phyloP scores from a whole-genome alignment of 2,797 vertebrate species.

The Acropternis orthonyx region DNA sequence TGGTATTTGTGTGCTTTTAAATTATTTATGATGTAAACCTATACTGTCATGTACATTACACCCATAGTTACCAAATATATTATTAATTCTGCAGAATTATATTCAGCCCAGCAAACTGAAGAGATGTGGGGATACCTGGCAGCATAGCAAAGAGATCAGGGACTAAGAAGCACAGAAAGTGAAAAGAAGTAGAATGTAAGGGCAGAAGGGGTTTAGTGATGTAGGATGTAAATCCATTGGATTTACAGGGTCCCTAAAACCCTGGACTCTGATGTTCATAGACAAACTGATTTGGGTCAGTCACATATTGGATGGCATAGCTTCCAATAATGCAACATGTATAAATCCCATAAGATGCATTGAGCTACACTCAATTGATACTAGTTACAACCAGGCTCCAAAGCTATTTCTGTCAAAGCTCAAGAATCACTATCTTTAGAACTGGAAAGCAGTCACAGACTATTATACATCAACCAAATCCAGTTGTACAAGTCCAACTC shows the following conservation, averaged over 20 bases:
- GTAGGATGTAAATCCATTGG: background rate
- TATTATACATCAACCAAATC: background rate
- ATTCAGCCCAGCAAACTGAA: background rate
- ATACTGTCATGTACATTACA: background rate
- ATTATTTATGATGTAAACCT: background rate
- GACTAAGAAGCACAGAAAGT: background rate
- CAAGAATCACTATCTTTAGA: background rate
- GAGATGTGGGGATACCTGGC: background rate
- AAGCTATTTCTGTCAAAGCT: background rate
- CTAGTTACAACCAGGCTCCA: background rate
- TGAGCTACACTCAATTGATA: background rate
- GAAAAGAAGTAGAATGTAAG: background rate
- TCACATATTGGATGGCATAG: background rate
- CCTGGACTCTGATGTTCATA: background rate
- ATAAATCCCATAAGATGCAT: background rate
- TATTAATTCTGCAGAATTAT: background rate
- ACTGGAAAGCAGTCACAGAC: background rate
- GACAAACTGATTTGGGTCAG: background rate
- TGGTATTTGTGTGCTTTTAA: background rate
- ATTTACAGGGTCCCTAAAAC: background rate
- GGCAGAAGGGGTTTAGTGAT: background rate
- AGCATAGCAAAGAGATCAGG: background rate
- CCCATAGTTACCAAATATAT: background rate
- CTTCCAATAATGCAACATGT: background rate
- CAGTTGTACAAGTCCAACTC: background rate